Percentiles rank a stretch among this genome's conserved stretches.
Conservation (phyloP, 2,113 vertebrate genomes). For the Tauraco erythrolophus region DNA sequence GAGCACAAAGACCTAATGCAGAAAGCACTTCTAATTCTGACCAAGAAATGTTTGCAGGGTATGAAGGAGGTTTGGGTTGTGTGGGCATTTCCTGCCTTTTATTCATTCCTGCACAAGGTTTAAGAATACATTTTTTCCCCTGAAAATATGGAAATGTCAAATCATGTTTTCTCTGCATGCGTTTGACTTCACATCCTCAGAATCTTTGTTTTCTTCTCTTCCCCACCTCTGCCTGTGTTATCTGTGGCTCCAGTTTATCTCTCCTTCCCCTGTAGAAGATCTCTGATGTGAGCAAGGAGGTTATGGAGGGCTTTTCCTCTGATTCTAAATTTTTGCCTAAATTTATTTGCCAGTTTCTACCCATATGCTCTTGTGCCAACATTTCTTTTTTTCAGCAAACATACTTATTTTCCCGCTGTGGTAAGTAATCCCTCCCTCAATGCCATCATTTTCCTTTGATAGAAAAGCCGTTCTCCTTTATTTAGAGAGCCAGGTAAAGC, state of each 20-base stretch:
- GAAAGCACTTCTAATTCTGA: neutral
- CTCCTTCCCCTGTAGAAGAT: neutral
- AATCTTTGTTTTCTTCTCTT: neutral
- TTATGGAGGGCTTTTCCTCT: neutral
- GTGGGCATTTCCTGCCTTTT: neutral
- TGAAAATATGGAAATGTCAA: conserved; percentile 10
- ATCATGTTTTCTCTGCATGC: neutral
- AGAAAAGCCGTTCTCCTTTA: neutral
- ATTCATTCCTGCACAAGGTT: neutral
- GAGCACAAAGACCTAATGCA: neutral
- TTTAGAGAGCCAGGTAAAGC: neutral
- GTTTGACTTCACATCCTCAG: conserved; percentile 16
- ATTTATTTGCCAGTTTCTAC: neutral
- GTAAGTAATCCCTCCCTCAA: neutral
- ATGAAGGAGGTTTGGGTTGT: neutral
- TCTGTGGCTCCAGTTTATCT: neutral
- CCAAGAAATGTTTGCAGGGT: neutral
- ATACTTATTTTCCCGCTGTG: neutral
- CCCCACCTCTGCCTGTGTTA: neutral
- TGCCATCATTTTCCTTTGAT: neutral
- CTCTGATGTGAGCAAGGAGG: neutral
- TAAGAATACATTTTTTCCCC: neutral
- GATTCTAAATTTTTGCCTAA: neutral
- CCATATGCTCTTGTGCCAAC: neutral
- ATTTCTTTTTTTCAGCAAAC: neutral